Percentiles rank a stretch among this genome's conserved stretches.
These are phyloP conservation scores for Papilio machaon DNA, from an alignment of 1,140 invertebrate species.

Conservation along the genomic window DNA sequence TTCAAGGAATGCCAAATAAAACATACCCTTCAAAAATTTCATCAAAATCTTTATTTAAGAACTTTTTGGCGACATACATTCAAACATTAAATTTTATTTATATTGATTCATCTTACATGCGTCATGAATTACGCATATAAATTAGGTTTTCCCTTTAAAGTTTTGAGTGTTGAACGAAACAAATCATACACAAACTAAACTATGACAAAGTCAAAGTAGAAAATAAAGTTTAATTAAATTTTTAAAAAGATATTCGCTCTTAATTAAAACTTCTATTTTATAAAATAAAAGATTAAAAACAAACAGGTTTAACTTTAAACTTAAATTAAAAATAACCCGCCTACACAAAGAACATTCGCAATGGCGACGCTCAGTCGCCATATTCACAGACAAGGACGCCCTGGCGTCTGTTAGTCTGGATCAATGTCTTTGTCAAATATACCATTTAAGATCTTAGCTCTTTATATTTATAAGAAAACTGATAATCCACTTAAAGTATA, in stretches of 20 bases:
- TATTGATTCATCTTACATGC: background rate
- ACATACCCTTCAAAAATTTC: background rate
- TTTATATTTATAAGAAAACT: background rate
- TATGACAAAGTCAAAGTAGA: background rate
- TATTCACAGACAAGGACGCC: background rate
- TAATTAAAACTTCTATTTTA: background rate
- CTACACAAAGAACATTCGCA: background rate
- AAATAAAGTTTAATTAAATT: background rate
- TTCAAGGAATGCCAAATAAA: background rate
- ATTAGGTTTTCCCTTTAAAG: background rate
- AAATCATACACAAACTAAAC: background rate
- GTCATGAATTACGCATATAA: background rate
- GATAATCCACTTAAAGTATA: background rate
- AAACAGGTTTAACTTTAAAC: background rate
- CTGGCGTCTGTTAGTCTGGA: conserved; percentile 7
- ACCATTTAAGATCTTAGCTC: background rate
- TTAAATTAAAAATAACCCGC: background rate
- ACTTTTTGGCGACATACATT: background rate
- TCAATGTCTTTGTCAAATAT: background rate
- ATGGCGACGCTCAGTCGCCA: background rate
- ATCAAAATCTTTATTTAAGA: too few relatives aligned
- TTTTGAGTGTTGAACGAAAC: background rate
- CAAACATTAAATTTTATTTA: background rate
- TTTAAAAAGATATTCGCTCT: background rate
- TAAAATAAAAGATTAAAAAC: background rate